A percentile compares a stretch with the other conserved stretches of the same genome.
phyloP scores from a whole-genome alignment of 35 echinoderm and acorn worm species.

The Heliocidaris erythrogramma region DNA sequence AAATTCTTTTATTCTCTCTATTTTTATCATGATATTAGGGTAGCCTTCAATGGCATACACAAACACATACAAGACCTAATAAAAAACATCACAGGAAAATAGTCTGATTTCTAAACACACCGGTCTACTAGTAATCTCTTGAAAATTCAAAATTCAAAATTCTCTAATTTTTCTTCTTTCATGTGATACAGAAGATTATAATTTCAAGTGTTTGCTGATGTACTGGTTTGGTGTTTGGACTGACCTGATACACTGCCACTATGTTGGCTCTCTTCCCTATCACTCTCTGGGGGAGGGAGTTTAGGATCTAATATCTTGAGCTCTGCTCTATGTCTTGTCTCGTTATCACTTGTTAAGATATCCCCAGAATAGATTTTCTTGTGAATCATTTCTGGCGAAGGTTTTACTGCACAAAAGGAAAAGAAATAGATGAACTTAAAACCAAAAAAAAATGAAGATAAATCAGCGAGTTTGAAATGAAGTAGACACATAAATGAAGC shows the following conservation, averaged over 20 bases:
- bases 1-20: no score
- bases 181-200: no score
- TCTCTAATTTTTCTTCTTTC: no score
- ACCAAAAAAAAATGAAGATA: neutral
- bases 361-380: slow-evolving; percentile 74
- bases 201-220: neutral
- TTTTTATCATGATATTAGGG: no score
- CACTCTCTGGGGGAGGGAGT: slow-evolving; percentile 58
- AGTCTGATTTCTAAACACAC: no score
- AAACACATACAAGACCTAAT: no score
- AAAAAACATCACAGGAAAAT: no score
- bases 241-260: slow-evolving; percentile 84
- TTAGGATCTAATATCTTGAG: slow-evolving; percentile 83
- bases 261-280: slow-evolving; percentile 45
- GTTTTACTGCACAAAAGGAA: slow-evolving; percentile 26
- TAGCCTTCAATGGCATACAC: no score
- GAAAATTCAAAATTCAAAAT: no score
- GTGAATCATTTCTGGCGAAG: slow-evolving; percentile 62
- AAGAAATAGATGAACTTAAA: neutral
- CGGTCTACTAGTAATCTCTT: no score
- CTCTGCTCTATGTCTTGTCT: slow-evolving; percentile 72
- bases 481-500: neutral
- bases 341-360: slow-evolving; percentile 65
- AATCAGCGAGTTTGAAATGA: neutral
- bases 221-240: neutral